Percentiles rank a stretch among this genome's conserved stretches.
Conservation (phyloP, 2,888 invertebrate genomes). For the Ophraella communa region DNA sequence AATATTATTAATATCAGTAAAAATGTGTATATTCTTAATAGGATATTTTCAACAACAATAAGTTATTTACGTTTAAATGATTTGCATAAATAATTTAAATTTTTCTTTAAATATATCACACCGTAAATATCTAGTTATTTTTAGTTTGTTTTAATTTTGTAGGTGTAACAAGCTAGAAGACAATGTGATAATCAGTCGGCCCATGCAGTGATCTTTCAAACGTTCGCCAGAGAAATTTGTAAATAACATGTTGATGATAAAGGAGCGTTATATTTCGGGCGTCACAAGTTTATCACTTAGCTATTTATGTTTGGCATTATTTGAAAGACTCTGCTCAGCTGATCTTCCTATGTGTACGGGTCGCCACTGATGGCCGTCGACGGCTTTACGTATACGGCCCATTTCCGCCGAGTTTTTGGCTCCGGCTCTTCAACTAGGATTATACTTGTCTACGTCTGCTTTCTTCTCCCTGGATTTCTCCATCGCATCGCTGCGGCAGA, state of each 20-base stretch:
- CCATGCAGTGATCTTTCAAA: constrained; percentile 6
- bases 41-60: too few relatives aligned
- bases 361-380: constrained; percentile 52
- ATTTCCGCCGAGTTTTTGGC: constrained; percentile 46
- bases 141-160: constrained; percentile 23
- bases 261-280: constrained; percentile 16
- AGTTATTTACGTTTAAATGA: too few relatives aligned
- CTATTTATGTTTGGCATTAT: constrained; percentile 25
- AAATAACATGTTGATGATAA: constrained; percentile 33
- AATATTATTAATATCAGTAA: too few relatives aligned
- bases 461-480: constrained; percentile 34
- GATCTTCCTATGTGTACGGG: constrained; percentile 34
- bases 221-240: constrained; percentile 17
- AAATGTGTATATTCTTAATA: too few relatives aligned
- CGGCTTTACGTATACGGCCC: constrained; percentile 48
- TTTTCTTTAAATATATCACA: background rate
- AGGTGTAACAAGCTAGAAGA: constrained; percentile 24
- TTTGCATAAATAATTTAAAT: background rate
- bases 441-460: constrained; percentile 35
- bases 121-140: constrained; percentile 5
- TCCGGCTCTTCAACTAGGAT: constrained; percentile 38
- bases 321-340: constrained; percentile 24
- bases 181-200: constrained; percentile 29
- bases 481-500: constrained; percentile 21
- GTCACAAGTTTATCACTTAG: constrained; percentile 19